Conservation (phyloP, 2,113 vertebrate species). For the Poeciliopsis occidentalis region DNA sequence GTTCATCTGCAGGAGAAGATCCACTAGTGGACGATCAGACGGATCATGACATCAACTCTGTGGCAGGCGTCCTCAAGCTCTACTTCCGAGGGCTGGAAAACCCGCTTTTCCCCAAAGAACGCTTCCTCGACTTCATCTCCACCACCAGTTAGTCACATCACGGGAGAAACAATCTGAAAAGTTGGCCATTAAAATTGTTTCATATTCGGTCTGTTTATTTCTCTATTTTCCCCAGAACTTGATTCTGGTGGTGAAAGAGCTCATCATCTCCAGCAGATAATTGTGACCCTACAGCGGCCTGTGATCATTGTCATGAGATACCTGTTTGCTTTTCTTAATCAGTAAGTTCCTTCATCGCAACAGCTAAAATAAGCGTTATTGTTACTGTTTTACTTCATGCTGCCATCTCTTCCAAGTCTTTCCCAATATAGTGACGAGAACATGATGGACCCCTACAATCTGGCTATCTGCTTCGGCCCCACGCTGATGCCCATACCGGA, state of each 20-base stretch:
- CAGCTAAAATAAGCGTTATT: neutral
- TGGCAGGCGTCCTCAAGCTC: conserved; percentile 96
- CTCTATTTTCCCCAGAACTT: conserved; percentile 79
- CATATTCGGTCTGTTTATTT: neutral
- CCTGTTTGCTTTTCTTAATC: conserved; percentile 97
- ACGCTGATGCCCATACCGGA: conserved; percentile 98
- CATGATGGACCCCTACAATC: conserved; percentile 99
- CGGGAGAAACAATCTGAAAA: conserved; percentile 7
- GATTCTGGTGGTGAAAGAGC: conserved; percentile 90
- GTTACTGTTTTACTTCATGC: neutral
- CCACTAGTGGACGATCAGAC: conserved; percentile 93
- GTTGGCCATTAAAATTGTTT: neutral
- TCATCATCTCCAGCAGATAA: conserved; percentile 93
- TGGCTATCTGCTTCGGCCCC: conserved; percentile 98
- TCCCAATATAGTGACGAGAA: conserved; percentile 99
- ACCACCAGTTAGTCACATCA: conserved; percentile 91
- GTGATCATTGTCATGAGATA: conserved; percentile 98
- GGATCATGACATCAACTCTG: conserved; percentile 96
- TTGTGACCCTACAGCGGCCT: conserved; percentile 88
- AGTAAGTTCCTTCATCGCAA: conserved; percentile 81
- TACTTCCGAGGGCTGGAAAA: conserved; percentile 99
- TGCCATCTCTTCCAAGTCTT: conserved; percentile 81
- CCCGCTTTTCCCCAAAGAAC: conserved; percentile 96
- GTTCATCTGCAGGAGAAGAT: conserved; percentile 87
- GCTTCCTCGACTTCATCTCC: conserved; percentile 95